Percentiles rank a stretch among this genome's conserved stretches.
These are phyloP conservation scores for Chanos chanos DNA, from an alignment of 2,797 vertebrate species.

Conservation along the genomic window DNA sequence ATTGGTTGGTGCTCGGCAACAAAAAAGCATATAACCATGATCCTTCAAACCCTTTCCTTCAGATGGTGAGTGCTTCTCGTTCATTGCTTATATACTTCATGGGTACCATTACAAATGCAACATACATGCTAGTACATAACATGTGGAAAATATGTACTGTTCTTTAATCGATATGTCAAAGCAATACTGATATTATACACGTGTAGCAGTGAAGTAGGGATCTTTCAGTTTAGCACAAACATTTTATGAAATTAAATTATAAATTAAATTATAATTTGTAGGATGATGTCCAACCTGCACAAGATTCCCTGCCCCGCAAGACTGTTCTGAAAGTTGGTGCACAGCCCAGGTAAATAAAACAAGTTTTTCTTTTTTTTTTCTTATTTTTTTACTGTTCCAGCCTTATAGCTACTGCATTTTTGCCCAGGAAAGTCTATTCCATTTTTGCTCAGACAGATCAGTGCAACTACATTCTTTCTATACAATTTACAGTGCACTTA, in stretches of 20 bases:
- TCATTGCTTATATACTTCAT: not conserved
- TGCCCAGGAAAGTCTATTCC: not conserved
- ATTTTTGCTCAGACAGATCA: no score
- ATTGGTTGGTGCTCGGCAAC: slow-evolving; percentile 83
- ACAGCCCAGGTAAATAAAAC: slow-evolving; percentile 75
- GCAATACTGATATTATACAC: no score
- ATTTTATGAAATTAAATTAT: no score
- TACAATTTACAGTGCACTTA: no score
- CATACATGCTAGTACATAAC: not conserved
- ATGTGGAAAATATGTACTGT: no score
- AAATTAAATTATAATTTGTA: slow-evolving; percentile 51
- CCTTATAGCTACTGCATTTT: no score
- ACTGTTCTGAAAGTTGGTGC: slow-evolving; percentile 66
- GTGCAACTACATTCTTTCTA: no score
- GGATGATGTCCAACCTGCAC: slow-evolving; percentile 79
- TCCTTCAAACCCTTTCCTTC: slow-evolving; percentile 70
- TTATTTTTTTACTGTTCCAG: no score
- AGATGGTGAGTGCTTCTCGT: slow-evolving; percentile 72
- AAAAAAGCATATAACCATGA: slow-evolving; percentile 72
- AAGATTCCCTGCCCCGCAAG: slow-evolving; percentile 81
- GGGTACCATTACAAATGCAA: not conserved
- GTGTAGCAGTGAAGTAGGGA: no score
- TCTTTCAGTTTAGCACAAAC: no score
- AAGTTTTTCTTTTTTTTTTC: not conserved
- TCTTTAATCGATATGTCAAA: no score